These are phyloP conservation scores for Dicentrarchus labrax DNA, from an alignment of 2,113 vertebrate genomes.

Conservation along the genomic window DNA sequence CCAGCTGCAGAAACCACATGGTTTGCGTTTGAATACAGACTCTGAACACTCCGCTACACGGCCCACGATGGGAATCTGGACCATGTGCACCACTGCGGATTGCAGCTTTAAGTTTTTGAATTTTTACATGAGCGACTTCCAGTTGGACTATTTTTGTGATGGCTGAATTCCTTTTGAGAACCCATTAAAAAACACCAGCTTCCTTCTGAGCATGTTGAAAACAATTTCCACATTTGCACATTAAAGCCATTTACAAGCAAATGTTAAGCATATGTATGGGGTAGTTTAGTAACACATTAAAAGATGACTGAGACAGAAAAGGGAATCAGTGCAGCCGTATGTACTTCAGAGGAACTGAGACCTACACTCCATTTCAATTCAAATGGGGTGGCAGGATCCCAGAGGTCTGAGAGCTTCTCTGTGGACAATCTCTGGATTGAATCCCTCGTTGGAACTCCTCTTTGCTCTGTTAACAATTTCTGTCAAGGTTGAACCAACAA, in stretches of 20 bases:
- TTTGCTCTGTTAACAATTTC: slow-evolving; percentile 34
- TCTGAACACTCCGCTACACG: slow-evolving; percentile 19
- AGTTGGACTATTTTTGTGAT: not conserved
- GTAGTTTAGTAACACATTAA: slow-evolving; percentile 46
- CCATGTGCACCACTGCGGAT: slow-evolving; percentile 3
- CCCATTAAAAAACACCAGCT: slow-evolving; percentile 17
- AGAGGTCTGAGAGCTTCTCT: slow-evolving; percentile 23
- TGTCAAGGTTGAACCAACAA: slow-evolving; percentile 55
- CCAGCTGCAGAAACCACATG: slow-evolving; percentile 63
- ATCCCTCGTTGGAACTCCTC: slow-evolving; percentile 31
- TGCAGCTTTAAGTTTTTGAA: not conserved
- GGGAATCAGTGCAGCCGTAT: slow-evolving; percentile 6
- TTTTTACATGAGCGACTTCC: slow-evolving; percentile 9
- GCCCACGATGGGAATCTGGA: slow-evolving; percentile 41
- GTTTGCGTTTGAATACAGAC: slow-evolving; percentile 49
- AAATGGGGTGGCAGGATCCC: slow-evolving; percentile 31
- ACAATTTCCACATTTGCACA: slow-evolving; percentile 52
- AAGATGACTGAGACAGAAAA: slow-evolving; percentile 30
- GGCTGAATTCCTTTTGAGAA: slow-evolving; percentile 12
- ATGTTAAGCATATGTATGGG: slow-evolving; percentile 48
- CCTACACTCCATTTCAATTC: slow-evolving; percentile 42
- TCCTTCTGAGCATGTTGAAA: slow-evolving; percentile 25
- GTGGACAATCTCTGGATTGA: slow-evolving; percentile 5
- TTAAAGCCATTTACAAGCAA: slow-evolving; percentile 43
- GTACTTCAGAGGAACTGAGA: slow-evolving; percentile 15